These are phyloP conservation scores for Synergus umbraculus DNA, from an alignment of 2,888 invertebrate genomes.

Conservation along the genomic window DNA sequence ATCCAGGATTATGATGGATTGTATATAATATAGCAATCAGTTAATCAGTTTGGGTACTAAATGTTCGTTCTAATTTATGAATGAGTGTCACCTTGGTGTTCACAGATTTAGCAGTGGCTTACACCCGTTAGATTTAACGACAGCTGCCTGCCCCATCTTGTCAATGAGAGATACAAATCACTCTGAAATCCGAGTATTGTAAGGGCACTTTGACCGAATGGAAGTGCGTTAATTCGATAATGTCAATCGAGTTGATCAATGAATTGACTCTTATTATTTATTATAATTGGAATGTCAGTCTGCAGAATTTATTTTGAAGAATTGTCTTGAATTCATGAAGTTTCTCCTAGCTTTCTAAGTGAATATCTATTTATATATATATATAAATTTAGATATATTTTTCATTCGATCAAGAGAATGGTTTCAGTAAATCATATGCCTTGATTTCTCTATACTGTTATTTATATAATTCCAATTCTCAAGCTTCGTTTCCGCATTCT, in stretches of 20 bases:
- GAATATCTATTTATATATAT: not conserved
- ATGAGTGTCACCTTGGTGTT: not conserved
- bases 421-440: not conserved
- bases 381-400: not conserved
- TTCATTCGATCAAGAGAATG: not conserved
- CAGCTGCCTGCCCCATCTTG: not conserved
- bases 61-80: not conserved
- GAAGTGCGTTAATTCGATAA: constrained; percentile 4
- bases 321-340: not conserved
- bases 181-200: constrained; percentile 1
- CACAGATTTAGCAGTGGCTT: not conserved
- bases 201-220: not conserved
- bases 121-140: not conserved
- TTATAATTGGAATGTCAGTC: too few species aligned
- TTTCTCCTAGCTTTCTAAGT: not conserved
- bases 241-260: not conserved
- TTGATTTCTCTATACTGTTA: not conserved
- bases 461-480: not conserved
- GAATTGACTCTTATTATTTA: not conserved
- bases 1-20: not conserved
- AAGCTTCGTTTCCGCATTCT: constrained; percentile 29
- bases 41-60: not conserved
- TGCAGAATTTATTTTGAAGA: too few species aligned
- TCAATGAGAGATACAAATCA: constrained; percentile 1
- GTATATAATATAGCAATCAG: not conserved